Evolutionary conservation across 2,113 vertebrate genomes (phyloP), one percentile per base, ranked within the genome.

Genomic region (Chamaea fasciata): DNA sequence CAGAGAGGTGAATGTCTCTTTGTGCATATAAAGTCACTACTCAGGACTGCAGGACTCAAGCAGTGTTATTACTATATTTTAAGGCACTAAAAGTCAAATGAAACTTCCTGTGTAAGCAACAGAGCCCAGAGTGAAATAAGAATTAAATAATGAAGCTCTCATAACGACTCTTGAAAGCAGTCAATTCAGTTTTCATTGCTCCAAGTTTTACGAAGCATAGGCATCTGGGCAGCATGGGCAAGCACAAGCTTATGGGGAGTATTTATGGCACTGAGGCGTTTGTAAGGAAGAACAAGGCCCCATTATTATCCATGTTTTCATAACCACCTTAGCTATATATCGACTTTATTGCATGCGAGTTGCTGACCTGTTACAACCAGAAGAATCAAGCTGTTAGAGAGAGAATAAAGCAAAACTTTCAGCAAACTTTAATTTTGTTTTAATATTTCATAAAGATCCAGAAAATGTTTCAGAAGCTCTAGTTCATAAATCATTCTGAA

Each of bases 161-260:
- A 95, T 67, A 95, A 84, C 1, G 0, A 69, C 55, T 44, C 69
- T 79, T 95, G 94, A 96, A 97, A 95, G 94, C 77, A 92, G 65
- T 57, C 92, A 91, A 97, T 95, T 96, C 89, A 97, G 69, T 95
- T 94, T 95, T 95, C 87, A 92, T 73, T 91, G 83, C 94, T 82
- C 26, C n/a, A 53, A 62, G 10, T 94, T 95, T 94, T 97, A 97
- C 49, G 87, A 87, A 91, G 89, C 89, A 35, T 49, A 79, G 81
- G 65, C 46, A 85, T 64, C 49, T 0, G 0, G 63, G 63, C 71
- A 80, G 82, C 55, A 47, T 4, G 39, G 83, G 83, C 33, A 80
- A 65, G 55, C 67, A 57, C 28, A 27, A 42, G 59, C 86, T 80
- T 90, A 28, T 41, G 64, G 55, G 41, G 11, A 87, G 15, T 50